phyloP scores from a whole-genome alignment of 1,140 invertebrate genomes.

The Centruroides sculpturatus region DNA sequence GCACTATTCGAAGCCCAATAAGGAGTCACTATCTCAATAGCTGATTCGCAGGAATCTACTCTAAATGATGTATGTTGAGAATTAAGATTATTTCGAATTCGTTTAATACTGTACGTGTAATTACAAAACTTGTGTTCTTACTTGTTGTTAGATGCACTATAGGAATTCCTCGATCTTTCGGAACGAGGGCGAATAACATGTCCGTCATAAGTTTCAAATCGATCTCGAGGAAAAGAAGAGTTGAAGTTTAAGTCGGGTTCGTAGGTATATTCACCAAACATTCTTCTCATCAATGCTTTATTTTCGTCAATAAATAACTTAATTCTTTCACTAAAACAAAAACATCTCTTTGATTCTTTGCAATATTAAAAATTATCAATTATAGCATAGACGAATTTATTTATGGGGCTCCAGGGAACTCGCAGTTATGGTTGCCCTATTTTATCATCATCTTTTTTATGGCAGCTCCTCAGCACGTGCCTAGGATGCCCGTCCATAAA shows the following conservation, averaged over 20 bases:
- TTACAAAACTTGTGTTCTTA: neutral
- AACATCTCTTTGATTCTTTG: neutral
- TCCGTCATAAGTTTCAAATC: conserved; percentile 16
- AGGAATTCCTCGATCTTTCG: conserved; percentile 13
- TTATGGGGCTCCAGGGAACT: no score
- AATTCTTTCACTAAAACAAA: conserved; percentile 60
- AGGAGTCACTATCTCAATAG: conserved; percentile 81
- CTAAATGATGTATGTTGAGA: conserved; percentile 21
- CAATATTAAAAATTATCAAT: neutral
- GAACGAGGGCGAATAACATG: conserved; percentile 8
- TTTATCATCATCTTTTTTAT: no score
- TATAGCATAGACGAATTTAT: no score
- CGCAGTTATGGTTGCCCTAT: no score
- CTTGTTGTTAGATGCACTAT: conserved; percentile 17
- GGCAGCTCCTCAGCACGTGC: no score
- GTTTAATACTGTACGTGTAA: no score
- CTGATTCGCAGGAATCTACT: conserved; percentile 75
- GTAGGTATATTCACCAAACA: conserved; percentile 42
- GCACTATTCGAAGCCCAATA: conserved; percentile 87
- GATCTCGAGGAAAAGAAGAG: neutral
- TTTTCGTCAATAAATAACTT: conserved; percentile 85
- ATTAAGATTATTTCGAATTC: no score
- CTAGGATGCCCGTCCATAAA: no score
- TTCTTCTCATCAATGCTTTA: conserved; percentile 76
- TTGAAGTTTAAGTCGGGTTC: conserved; percentile 9